Conservation (phyloP, 1,140 invertebrate species). For the Mercenaria mercenaria region DNA sequence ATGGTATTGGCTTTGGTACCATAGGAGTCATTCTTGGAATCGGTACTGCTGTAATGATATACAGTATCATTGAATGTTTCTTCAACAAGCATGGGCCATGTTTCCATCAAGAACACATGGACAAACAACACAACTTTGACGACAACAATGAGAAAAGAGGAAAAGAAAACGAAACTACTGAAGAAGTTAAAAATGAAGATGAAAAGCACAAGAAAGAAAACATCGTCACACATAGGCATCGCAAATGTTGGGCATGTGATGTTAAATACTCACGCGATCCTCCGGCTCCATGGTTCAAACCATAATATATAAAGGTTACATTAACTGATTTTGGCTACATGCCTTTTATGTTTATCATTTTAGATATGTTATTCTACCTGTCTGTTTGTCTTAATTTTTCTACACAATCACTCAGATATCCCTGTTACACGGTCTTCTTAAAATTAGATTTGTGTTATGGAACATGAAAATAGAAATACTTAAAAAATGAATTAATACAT, state of each 20-base stretch:
- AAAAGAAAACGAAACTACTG: not conserved
- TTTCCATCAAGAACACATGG: not conserved
- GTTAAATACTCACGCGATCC: not conserved
- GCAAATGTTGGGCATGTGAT: slow-evolving; percentile 26
- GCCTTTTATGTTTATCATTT: too few species aligned
- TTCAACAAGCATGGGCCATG: not conserved
- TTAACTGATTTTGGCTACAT: too few species aligned
- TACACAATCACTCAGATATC: too few species aligned
- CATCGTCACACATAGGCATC: not conserved
- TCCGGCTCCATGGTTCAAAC: not conserved
- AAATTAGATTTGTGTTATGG: too few species aligned
- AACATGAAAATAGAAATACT: too few species aligned
- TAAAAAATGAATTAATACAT: too few species aligned
- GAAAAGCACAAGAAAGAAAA: not conserved
- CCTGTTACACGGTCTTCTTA: too few species aligned
- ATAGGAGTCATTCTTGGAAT: not conserved
- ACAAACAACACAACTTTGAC: not conserved
- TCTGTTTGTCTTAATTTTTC: too few species aligned
- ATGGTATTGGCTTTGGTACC: not conserved
- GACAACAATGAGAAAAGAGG: not conserved
- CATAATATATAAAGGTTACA: too few species aligned
- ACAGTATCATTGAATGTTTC: not conserved
- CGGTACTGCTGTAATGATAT: not conserved
- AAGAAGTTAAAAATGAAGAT: not conserved
- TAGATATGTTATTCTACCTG: too few species aligned